Evolutionary conservation across 2,113 vertebrate genomes (phyloP), one percentile per base, ranked within the genome.

Genomic region (Sapayoa aenigma): DNA sequence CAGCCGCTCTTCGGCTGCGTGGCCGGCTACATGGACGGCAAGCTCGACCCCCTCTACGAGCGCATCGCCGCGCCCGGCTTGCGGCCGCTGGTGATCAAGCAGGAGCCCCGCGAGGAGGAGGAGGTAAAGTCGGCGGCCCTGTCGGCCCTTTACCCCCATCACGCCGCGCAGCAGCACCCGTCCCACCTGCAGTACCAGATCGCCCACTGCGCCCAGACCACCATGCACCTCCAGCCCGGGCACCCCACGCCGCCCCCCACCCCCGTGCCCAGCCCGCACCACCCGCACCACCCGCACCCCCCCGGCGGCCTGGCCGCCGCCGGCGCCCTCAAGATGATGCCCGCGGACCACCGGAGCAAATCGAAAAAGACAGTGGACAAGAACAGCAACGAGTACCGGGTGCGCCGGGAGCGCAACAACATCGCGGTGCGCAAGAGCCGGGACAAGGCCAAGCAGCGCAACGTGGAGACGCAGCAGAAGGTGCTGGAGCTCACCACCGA

Each of bases 221-320:
- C 99, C 96, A 98, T 99, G 98, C 99, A 99, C 97, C 98, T 99
- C 84, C 99, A 99, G 97, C 98, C 99, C 9, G 99, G 99, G 5
- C 99, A 99, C 97, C 99, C 99, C 77, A 99, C 99, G 66, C 99
- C 99, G 47, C 99, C 99, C n/a, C 99, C 99, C 74, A 99, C 99
- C 87, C 99, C 99, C 19, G 99, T 99, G 88, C 98, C 99, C 89
- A 99, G 99, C 94, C 99, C 99, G 67, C 99, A 99, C 95, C 98
- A 97, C 80, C 98, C 91, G 44, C 98, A 97, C 93, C 84, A 94
- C 73, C 79, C 96, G 24, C 95, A 93, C 68, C 89, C 72, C 71
- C 56, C 95, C 25, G 77, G 89, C 69, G 89, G 96, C 93, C 78
- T 97, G 39, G 90, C 97, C 50, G 35, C 95, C 50, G 30, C 94